Percentiles rank a stretch among this genome's conserved stretches.
phyloP scores from a whole-genome alignment of 2,797 vertebrate genomes.

The Coluber constrictor region DNA sequence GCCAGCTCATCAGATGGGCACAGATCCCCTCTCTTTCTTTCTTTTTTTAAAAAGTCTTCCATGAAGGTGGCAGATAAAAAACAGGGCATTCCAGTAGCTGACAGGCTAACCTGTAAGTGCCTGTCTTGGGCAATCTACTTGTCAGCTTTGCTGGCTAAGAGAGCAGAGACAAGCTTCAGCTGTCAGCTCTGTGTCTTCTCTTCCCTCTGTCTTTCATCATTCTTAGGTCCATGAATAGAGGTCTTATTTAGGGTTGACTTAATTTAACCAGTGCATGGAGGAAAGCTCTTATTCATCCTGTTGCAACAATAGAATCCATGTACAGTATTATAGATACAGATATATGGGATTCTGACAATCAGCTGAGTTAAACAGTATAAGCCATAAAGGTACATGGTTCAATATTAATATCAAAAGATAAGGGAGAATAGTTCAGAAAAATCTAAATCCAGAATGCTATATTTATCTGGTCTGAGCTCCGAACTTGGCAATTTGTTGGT shows the following conservation, averaged over 20 bases:
- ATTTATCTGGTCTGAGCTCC: not conserved
- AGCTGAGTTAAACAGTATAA: not conserved
- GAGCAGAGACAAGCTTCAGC: constrained; percentile 65
- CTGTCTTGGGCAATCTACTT: constrained; percentile 69
- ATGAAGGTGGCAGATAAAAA: constrained; percentile 71
- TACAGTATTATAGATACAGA: not conserved
- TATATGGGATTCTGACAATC: not conserved
- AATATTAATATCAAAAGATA: not conserved
- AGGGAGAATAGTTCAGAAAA: not conserved
- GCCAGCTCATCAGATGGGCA: constrained; percentile 62
- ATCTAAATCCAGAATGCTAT: not conserved
- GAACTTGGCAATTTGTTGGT: no score
- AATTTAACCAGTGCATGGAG: constrained; percentile 45
- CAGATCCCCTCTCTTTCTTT: constrained; percentile 57
- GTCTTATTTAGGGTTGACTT: constrained; percentile 57
- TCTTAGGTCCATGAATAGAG: constrained; percentile 69
- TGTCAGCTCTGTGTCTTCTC: constrained; percentile 71
- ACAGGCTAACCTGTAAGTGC: constrained; percentile 68
- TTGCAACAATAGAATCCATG: constrained; percentile 7
- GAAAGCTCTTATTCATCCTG: constrained; percentile 34
- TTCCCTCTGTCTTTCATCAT: constrained; percentile 68
- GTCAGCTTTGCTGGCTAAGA: constrained; percentile 67
- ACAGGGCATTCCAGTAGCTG: constrained; percentile 71
- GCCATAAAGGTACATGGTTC: not conserved
- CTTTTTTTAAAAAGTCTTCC: constrained; percentile 34